Percentiles rank a stretch among this genome's conserved stretches.
Conservation (phyloP, 2,888 invertebrate genomes). For the Leucophora obtusa region DNA sequence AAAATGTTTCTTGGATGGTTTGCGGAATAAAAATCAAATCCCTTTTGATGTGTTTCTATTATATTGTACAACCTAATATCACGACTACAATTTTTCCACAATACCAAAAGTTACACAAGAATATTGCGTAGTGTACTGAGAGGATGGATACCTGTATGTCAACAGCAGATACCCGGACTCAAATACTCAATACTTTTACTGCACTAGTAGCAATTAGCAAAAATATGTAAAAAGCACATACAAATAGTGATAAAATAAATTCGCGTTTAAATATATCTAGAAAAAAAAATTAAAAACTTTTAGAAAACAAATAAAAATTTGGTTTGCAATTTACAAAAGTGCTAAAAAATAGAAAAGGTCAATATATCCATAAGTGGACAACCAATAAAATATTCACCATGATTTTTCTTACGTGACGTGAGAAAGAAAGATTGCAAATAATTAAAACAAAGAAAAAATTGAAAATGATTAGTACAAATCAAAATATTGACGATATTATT, state of each 20-base stretch:
- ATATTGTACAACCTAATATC: no score
- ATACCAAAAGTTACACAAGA: no score
- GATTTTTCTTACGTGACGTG: slow-evolving; percentile 54
- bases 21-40: no score
- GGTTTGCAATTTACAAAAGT: slow-evolving; percentile 28
- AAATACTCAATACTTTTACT: no score
- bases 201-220: background rate
- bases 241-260: slow-evolving; percentile 26
- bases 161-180: no score
- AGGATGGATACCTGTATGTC: no score
- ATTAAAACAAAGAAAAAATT: slow-evolving; percentile 6
- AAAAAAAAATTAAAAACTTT: background rate
- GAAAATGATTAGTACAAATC: background rate
- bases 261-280: slow-evolving; percentile 14
- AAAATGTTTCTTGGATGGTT: no score
- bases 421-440: slow-evolving; percentile 16
- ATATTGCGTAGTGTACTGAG: no score
- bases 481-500: slow-evolving; percentile 19
- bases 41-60: no score
- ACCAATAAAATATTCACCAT: slow-evolving; percentile 9
- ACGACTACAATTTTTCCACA: no score
- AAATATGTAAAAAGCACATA: slow-evolving; percentile 25
- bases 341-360: slow-evolving; percentile 18
- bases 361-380: background rate
- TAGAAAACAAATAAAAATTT: background rate